Evolutionary conservation across 2,888 invertebrate genomes (phyloP).

Genomic region (Campopleginae sp.): DNA sequence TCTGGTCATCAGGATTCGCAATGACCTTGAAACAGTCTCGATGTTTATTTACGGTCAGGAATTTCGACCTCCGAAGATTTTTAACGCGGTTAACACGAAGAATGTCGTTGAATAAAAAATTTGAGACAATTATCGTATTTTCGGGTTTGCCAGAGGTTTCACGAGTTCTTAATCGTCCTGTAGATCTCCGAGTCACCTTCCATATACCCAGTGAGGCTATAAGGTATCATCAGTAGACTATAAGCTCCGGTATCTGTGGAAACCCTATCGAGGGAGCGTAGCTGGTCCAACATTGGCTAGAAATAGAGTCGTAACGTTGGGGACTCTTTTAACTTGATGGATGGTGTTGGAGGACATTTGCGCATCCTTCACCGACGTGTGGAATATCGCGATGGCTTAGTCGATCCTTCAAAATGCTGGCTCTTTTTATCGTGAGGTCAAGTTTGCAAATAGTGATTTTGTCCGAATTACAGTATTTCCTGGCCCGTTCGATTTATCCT

Average conservation of each 20-base stretch:
- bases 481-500: background rate
- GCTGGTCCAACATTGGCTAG: constrained; percentile 42
- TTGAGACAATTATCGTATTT: background rate
- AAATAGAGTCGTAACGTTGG: constrained; percentile 71
- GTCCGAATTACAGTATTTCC: background rate
- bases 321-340: constrained; percentile 70
- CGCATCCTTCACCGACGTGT: constrained; percentile 37
- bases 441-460: background rate
- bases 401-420: constrained; percentile 8
- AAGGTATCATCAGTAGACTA: constrained; percentile 28
- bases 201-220: background rate
- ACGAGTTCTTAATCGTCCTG: constrained; percentile 14
- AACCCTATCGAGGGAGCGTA: background rate
- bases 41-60: background rate
- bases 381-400: constrained; percentile 32
- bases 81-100: background rate
- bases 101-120: background rate
- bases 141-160: background rate
- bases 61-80: background rate
- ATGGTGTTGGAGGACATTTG: constrained; percentile 65
- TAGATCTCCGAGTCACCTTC: background rate
- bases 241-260: constrained; percentile 14
- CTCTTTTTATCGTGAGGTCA: constrained; percentile 5
- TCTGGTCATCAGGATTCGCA: background rate
- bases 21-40: background rate